Evolutionary conservation across 2,888 invertebrate species (phyloP).

Genomic region (Catonia carolina): DNA sequence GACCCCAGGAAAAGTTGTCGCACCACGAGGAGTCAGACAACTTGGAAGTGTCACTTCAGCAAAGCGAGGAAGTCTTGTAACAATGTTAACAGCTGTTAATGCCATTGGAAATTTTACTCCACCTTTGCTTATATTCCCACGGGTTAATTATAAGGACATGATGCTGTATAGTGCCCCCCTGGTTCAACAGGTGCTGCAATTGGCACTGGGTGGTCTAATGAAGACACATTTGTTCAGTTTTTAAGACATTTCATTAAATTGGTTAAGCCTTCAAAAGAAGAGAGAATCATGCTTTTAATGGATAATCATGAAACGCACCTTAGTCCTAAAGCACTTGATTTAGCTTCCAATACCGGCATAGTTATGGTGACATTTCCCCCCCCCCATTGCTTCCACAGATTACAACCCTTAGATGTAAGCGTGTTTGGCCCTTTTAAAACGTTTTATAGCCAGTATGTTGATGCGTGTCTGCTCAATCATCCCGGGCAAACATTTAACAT

Average conservation of each 20-base stretch:
- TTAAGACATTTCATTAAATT: conserved; percentile 22
- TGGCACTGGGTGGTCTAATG: conserved; percentile 35
- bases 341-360: not conserved
- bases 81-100: conserved; percentile 28
- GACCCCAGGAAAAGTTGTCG: conserved; percentile 30
- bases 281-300: conserved; percentile 12
- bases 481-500: not conserved
- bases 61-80: conserved; percentile 34
- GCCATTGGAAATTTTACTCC: conserved; percentile 33
- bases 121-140: conserved; percentile 34
- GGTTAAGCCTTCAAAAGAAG: conserved; percentile 14
- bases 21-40: conserved; percentile 32
- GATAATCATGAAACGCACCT: conserved; percentile 1
- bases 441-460: not conserved
- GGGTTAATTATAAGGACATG: conserved; percentile 31
- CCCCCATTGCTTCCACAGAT: not conserved
- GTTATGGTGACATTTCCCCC: not conserved
- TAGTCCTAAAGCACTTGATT: not conserved
- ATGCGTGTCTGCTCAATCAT: not conserved
- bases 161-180: conserved; percentile 37
- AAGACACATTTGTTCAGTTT: conserved; percentile 24
- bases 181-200: conserved; percentile 32
- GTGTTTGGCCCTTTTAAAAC: not conserved
- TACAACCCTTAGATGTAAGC: not conserved
- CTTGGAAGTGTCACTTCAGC: conserved; percentile 34